These are phyloP conservation scores for Drosophila ambigua DNA, from an alignment of 1,140 invertebrate genomes.

Conservation along the genomic window DNA sequence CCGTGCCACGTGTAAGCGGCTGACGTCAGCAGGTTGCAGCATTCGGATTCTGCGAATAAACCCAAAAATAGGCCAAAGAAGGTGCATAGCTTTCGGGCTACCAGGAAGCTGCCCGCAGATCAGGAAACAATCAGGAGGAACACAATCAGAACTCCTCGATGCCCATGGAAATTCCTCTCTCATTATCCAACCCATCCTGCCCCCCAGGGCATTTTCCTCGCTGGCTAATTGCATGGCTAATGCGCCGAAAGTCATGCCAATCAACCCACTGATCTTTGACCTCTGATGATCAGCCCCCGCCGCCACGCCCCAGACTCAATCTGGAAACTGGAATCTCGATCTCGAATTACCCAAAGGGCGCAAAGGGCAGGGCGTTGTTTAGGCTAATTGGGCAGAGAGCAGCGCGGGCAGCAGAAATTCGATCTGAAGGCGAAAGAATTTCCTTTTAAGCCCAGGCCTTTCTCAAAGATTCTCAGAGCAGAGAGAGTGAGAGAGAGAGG, in stretches of 20 bases:
- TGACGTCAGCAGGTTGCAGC: no score
- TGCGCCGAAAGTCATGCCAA: constrained; percentile 43
- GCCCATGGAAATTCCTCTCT: no score
- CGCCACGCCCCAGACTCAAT: constrained; percentile 28
- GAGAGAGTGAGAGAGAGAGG: constrained; percentile 18
- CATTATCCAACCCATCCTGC: no score
- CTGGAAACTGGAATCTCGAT: constrained; percentile 5
- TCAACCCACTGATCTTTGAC: constrained; percentile 39
- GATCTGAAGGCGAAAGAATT: constrained; percentile 20
- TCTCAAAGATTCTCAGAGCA: constrained; percentile 9
- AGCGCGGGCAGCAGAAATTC: constrained; percentile 34
- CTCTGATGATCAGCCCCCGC: constrained; percentile 6
- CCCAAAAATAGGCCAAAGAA: no score
- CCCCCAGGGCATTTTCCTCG: no score
- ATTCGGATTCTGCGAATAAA: no score
- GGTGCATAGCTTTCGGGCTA: no score
- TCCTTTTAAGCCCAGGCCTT: neutral
- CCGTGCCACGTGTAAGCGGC: no score
- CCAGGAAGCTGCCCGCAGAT: no score
- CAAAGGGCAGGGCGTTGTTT: constrained; percentile 15
- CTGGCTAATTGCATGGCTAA: neutral
- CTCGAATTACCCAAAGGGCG: constrained; percentile 38
- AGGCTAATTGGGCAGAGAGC: constrained; percentile 45
- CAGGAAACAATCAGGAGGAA: no score
- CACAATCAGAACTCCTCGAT: no score